Conservation (phyloP, 2,113 vertebrate genomes). For the Phyllostomus discolor region DNA sequence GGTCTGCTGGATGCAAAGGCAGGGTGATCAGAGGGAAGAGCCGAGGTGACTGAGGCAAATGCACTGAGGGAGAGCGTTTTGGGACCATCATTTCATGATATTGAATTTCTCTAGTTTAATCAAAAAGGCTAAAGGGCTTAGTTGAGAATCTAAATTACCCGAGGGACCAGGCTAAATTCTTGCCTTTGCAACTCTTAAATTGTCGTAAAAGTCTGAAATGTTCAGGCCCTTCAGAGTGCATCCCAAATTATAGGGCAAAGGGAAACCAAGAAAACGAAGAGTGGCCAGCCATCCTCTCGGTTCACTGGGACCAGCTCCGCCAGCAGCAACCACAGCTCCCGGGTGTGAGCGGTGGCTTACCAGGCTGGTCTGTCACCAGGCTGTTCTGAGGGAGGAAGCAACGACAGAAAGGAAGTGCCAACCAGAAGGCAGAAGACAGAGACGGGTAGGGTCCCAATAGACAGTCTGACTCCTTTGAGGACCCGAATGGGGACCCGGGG, state of each 20-base stretch:
- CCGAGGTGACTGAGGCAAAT: not conserved
- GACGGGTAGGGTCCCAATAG: not conserved
- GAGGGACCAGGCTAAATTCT: not conserved
- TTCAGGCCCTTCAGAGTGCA: constrained; percentile 5
- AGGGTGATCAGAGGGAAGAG: not conserved
- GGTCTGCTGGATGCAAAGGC: too few relatives aligned
- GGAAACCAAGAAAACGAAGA: not conserved
- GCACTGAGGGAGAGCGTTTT: not conserved
- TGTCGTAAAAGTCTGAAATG: constrained; percentile 22
- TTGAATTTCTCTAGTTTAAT: constrained; percentile 55
- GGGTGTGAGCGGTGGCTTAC: not conserved
- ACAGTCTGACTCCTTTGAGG: not conserved
- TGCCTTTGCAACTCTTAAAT: constrained; percentile 22
- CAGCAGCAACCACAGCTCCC: not conserved
- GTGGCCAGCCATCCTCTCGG: not conserved
- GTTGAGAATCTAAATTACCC: constrained; percentile 33
- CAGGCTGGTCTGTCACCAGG: not conserved
- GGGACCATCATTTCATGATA: constrained; percentile 7
- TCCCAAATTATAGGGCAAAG: constrained; percentile 38
- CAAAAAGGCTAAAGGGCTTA: constrained; percentile 46
- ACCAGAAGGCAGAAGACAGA: not conserved
- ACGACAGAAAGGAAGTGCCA: not conserved
- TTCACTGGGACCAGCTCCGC: not conserved
- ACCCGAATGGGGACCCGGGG: not conserved
- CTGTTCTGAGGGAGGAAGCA: not conserved